These are phyloP conservation scores for Rhamnusium bicolor DNA, from an alignment of 2,888 invertebrate genomes.

Conservation along the genomic window DNA sequence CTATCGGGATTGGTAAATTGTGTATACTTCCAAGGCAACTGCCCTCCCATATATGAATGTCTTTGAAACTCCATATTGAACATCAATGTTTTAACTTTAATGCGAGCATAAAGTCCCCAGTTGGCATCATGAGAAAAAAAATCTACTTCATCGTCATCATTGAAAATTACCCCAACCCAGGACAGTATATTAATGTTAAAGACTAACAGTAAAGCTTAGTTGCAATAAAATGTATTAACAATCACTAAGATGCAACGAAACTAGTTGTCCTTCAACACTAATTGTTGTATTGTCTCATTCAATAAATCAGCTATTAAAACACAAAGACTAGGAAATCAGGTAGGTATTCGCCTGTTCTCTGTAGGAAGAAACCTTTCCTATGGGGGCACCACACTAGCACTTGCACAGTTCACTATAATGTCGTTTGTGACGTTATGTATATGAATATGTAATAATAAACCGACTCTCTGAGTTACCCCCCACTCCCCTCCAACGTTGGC, in stretches of 20 bases:
- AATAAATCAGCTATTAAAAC: conserved; percentile 31
- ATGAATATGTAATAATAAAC: conserved; percentile 61
- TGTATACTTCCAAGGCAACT: conserved; percentile 53
- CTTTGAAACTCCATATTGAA: conserved; percentile 57
- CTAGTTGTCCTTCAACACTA: conserved; percentile 44
- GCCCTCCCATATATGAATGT: conserved; percentile 46
- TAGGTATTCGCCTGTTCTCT: conserved; percentile 3
- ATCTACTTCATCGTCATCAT: background rate
- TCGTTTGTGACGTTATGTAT: conserved; percentile 54
- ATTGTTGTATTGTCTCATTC: conserved; percentile 30
- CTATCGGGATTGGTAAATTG: conserved; percentile 58
- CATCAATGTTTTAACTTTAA: background rate
- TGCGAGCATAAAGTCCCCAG: background rate
- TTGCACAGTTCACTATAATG: conserved; percentile 34
- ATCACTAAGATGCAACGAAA: conserved; percentile 38
- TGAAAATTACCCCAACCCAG: background rate
- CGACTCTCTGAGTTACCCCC: conserved; percentile 42
- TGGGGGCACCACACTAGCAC: conserved; percentile 25
- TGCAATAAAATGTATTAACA: conserved; percentile 6
- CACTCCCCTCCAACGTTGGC: conserved; percentile 37
- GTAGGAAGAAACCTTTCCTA: conserved; percentile 19
- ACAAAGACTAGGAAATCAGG: conserved; percentile 43
- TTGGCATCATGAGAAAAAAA: background rate
- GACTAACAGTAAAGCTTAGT: background rate
- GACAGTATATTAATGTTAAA: background rate